Conservation (phyloP, 2,113 vertebrate genomes). For the Seriola dumerili region DNA sequence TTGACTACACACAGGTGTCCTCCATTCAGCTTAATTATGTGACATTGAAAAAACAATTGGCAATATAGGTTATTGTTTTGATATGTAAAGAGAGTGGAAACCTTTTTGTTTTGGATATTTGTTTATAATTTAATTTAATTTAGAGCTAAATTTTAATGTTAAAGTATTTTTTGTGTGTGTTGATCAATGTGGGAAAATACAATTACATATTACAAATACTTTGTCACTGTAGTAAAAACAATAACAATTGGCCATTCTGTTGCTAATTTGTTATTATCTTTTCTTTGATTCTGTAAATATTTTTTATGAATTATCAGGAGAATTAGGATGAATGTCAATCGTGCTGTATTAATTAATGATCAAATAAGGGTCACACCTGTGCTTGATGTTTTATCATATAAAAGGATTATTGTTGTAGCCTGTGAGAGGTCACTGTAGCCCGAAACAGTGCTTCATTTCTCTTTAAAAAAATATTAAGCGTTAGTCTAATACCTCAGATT, state of each 20-base stretch:
- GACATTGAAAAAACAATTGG: not conserved
- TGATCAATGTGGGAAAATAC: not conserved
- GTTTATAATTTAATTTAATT: not conserved
- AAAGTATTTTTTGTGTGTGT: not conserved
- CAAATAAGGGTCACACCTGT: not conserved
- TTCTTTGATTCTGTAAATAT: not conserved
- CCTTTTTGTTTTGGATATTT: not conserved
- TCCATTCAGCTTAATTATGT: conserved; percentile 6
- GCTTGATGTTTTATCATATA: not conserved
- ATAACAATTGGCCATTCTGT: not conserved
- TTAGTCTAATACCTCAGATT: no score
- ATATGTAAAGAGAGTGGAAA: not conserved
- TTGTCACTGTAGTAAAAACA: not conserved
- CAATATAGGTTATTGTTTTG: no score
- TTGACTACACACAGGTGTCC: conserved; percentile 19
- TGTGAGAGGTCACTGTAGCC: not conserved
- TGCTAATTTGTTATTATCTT: not conserved
- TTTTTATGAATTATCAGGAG: not conserved
- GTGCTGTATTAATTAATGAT: not conserved
- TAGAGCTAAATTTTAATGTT: not conserved
- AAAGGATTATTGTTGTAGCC: not conserved
- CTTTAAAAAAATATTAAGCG: not conserved
- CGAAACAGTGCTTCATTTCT: not conserved
- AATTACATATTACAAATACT: not conserved
- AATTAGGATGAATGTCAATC: not conserved